phyloP scores from a whole-genome alignment of 2,888 invertebrate species.

The Phortica magna region DNA sequence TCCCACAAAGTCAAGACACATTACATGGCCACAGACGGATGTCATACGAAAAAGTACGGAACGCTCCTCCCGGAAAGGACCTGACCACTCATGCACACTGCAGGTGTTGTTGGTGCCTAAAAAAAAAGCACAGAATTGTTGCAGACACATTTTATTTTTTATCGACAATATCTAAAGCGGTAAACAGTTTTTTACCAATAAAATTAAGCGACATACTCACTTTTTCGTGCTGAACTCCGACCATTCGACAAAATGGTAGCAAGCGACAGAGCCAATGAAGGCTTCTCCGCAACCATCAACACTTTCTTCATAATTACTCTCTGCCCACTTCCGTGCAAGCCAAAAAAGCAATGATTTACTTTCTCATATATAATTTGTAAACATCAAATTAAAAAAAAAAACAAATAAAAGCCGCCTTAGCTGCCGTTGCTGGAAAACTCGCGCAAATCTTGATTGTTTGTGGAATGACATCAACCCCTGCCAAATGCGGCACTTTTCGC shows the following conservation, averaged over 20 bases:
- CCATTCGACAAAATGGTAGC: conserved; percentile 96
- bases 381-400: too few species aligned
- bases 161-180: neutral
- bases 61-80: conserved; percentile 85
- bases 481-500: too few species aligned
- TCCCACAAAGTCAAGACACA: conserved; percentile 93
- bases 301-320: conserved; percentile 85
- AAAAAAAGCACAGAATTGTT: neutral
- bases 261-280: conserved; percentile 96
- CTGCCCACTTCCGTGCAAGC: neutral
- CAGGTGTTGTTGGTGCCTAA: conserved; percentile 92
- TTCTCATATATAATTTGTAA: neutral
- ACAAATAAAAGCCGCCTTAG: too few species aligned
- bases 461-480: too few species aligned
- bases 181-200: neutral
- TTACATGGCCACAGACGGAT: conserved; percentile 99
- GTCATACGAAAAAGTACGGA: conserved; percentile 94
- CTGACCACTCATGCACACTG: conserved; percentile 96
- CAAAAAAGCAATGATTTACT: neutral
- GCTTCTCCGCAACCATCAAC: conserved; percentile 99
- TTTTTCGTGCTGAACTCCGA: conserved; percentile 77
- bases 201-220: conserved; percentile 59
- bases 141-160: neutral
- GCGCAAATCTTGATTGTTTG: too few species aligned
- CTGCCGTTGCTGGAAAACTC: too few species aligned